Evolutionary conservation across 2,797 vertebrate species (phyloP).

Genomic region (Carcharodon carcharias): DNA sequence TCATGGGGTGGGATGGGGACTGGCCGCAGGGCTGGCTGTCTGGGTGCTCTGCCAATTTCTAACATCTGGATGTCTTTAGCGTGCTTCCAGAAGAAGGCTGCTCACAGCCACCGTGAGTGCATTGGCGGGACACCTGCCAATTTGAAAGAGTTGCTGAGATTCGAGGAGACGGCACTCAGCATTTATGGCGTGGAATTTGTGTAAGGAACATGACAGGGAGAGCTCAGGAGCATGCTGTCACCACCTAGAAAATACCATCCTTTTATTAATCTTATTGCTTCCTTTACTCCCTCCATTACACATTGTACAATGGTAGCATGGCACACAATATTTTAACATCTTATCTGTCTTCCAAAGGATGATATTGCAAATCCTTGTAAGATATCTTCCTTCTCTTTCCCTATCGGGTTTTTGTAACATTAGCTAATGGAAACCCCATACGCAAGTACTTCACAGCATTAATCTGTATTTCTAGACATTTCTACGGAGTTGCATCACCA

Average conservation of each 20-base stretch:
- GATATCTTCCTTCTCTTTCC: background rate
- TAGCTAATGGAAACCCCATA: background rate
- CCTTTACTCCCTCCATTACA: background rate
- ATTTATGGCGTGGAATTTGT: background rate
- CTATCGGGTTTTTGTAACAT: background rate
- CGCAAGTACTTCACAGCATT: background rate
- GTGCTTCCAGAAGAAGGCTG: slow-evolving; percentile 22
- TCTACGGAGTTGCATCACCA: background rate
- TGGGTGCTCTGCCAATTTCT: slow-evolving; percentile 29
- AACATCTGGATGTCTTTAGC: slow-evolving; percentile 35
- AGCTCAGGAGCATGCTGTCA: background rate
- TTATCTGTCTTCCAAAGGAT: background rate
- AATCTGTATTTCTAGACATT: background rate
- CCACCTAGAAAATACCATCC: background rate
- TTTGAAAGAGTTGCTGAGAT: slow-evolving; percentile 24
- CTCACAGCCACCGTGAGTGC: slow-evolving; percentile 27
- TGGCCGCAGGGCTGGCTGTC: slow-evolving; percentile 23
- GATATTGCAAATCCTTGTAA: background rate
- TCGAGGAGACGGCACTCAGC: slow-evolving; percentile 11
- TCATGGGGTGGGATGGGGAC: slow-evolving; percentile 12
- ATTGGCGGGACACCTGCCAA: slow-evolving; percentile 8
- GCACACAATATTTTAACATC: background rate
- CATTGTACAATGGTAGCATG: background rate
- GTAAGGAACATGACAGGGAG: background rate
- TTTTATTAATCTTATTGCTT: background rate